Conservation (phyloP, 35 echinoderm and acorn worm genomes). For the Holothuria glaberrima region DNA sequence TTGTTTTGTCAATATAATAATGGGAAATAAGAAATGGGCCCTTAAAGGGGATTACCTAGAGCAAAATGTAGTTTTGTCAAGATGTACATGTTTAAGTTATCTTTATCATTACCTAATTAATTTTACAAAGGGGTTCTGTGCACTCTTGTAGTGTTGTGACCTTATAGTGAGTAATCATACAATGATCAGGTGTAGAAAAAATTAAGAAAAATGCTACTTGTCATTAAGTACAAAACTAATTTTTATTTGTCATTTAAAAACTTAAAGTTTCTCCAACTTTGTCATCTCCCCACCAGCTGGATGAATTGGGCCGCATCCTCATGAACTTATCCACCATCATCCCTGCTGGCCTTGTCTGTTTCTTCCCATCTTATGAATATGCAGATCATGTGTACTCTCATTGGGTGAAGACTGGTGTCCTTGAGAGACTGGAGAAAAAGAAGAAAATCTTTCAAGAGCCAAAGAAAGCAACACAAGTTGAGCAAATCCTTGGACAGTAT, state of each 20-base stretch:
- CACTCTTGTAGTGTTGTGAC: too few relatives aligned
- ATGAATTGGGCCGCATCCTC: constrained; percentile 92
- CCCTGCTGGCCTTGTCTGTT: constrained; percentile 94
- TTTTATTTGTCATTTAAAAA: neutral
- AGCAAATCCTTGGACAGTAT: constrained; percentile 85
- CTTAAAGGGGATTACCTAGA: too few relatives aligned
- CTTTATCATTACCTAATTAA: too few relatives aligned
- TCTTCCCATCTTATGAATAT: constrained; percentile 99
- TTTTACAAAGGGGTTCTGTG: too few relatives aligned
- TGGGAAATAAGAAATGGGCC: neutral
- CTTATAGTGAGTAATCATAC: too few relatives aligned
- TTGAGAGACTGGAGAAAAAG: constrained; percentile 71
- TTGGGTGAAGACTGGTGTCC: constrained; percentile 83
- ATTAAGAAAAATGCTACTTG: too few relatives aligned
- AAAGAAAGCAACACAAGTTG: constrained; percentile 86
- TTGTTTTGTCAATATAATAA: neutral
- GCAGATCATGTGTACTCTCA: constrained; percentile 79
- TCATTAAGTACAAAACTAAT: neutral
- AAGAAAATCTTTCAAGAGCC: constrained; percentile 93
- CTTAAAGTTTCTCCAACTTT: neutral
- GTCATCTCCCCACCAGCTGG: constrained; percentile 65
- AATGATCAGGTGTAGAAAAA: too few relatives aligned
- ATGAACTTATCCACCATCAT: constrained; percentile 85
- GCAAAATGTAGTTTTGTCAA: too few relatives aligned
- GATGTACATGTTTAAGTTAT: too few relatives aligned